These are phyloP conservation scores for Microcebus ravelobensis DNA, from an alignment of 2,113 vertebrate species.

Conservation along the genomic window DNA sequence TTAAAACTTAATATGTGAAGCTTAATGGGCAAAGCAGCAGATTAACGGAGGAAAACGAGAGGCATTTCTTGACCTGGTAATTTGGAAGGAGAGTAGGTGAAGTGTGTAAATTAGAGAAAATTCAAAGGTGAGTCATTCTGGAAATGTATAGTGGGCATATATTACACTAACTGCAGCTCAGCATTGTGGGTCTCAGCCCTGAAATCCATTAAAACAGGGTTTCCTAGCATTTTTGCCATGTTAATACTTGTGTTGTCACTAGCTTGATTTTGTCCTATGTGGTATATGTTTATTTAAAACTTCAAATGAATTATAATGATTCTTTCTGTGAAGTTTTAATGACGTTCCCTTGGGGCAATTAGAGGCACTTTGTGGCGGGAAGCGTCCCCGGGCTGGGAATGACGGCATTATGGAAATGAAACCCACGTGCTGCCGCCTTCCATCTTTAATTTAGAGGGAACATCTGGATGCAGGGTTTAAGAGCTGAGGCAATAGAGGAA, in stretches of 20 bases:
- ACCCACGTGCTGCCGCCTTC: not conserved
- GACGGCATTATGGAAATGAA: conserved; percentile 40
- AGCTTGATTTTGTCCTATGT: conserved; percentile 63
- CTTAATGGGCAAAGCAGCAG: conserved; percentile 60
- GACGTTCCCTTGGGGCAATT: conserved; percentile 44
- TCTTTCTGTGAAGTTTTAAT: conserved; percentile 66
- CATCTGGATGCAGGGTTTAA: conserved; percentile 21
- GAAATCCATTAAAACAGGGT: conserved; percentile 57
- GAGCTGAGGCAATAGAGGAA: conserved; percentile 46
- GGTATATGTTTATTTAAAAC: conserved; percentile 69
- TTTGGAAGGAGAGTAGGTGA: conserved; percentile 75
- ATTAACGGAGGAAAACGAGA: conserved; percentile 73
- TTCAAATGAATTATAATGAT: conserved; percentile 62
- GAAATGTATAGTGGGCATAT: conserved; percentile 58
- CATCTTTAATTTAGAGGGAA: conserved; percentile 56
- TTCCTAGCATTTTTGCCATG: conserved; percentile 44
- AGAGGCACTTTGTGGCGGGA: conserved; percentile 43
- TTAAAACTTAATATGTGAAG: conserved; percentile 73
- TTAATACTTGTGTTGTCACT: conserved; percentile 51
- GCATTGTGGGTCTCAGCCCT: conserved; percentile 28
- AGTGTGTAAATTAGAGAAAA: conserved; percentile 77
- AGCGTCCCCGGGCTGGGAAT: conserved; percentile 15
- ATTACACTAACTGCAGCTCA: conserved; percentile 61
- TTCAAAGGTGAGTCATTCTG: conserved; percentile 76
- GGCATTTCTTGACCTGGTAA: conserved; percentile 74